Evolutionary conservation across 2,797 vertebrate species (phyloP).

Genomic region (Tolypeutes matacus): DNA sequence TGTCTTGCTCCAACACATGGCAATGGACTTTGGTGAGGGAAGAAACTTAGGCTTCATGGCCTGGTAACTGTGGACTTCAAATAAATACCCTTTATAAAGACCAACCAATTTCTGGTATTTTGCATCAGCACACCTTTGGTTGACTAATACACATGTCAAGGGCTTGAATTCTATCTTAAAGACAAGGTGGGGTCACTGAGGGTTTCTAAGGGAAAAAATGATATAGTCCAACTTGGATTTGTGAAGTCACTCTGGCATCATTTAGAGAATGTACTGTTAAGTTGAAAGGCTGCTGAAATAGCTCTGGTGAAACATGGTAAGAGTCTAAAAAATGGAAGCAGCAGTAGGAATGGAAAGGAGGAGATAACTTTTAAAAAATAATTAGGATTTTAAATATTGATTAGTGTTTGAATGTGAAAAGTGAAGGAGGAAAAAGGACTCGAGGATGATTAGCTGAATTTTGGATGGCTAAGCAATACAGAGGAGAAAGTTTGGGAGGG

Average conservation of each 20-base stretch:
- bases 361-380: not conserved
- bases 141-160: no score
- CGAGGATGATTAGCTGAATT: not conserved
- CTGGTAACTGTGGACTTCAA: no score
- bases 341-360: not conserved
- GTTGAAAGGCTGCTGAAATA: not conserved
- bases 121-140: no score
- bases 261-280: slow-evolving; percentile 27
- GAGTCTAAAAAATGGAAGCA: not conserved
- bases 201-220: not conserved
- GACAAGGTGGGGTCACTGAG: not conserved
- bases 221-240: slow-evolving; percentile 19
- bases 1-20: no score
- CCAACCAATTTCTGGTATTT: no score
- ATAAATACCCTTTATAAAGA: no score
- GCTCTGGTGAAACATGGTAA: not conserved
- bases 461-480: slow-evolving; percentile 5
- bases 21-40: no score
- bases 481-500: not conserved
- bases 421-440: not conserved
- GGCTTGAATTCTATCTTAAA: not conserved
- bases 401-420: slow-evolving; percentile 1
- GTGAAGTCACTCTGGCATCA: not conserved
- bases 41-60: no score
- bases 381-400: slow-evolving; percentile 36